phyloP scores from a whole-genome alignment of 2,113 vertebrate species.

The Deroptyus accipitrinus region DNA sequence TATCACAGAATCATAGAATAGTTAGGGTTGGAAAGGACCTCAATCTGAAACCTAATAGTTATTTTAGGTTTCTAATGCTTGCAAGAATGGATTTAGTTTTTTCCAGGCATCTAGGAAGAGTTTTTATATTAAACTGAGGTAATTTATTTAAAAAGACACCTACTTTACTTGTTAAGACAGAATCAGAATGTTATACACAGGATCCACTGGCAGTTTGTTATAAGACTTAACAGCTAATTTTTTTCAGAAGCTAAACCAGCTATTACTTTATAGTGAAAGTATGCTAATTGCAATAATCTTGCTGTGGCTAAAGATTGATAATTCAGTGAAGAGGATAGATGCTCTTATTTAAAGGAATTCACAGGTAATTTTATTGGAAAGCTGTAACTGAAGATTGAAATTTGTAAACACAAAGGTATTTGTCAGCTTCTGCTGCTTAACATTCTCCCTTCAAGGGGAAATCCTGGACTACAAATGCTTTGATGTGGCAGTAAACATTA shows the following conservation, averaged over 20 bases:
- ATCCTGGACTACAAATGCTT: not conserved
- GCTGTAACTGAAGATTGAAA: not conserved
- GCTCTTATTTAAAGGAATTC: slow-evolving; percentile 24
- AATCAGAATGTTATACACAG: not conserved
- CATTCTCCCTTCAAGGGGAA: not conserved
- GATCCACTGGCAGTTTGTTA: not conserved
- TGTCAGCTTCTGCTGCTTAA: not conserved
- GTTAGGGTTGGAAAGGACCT: not conserved
- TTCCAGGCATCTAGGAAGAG: not conserved
- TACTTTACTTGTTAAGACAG: not conserved
- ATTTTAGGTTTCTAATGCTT: not conserved
- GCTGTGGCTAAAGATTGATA: slow-evolving; percentile 46
- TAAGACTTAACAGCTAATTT: slow-evolving; percentile 37
- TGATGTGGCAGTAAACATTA: not conserved
- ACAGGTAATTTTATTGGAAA: slow-evolving; percentile 17
- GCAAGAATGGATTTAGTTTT: not conserved
- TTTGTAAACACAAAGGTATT: slow-evolving; percentile 18
- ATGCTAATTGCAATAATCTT: slow-evolving; percentile 16
- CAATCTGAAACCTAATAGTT: not conserved
- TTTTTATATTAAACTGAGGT: not conserved
- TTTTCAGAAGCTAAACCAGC: slow-evolving; percentile 20
- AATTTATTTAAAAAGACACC: not conserved
- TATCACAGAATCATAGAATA: not conserved
- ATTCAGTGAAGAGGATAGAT: slow-evolving; percentile 36
- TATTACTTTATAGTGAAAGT: slow-evolving; percentile 1